Evolutionary conservation across 2,113 vertebrate species (phyloP), one percentile per base, ranked within the genome.

Genomic region (Atlantisia rogersi): DNA sequence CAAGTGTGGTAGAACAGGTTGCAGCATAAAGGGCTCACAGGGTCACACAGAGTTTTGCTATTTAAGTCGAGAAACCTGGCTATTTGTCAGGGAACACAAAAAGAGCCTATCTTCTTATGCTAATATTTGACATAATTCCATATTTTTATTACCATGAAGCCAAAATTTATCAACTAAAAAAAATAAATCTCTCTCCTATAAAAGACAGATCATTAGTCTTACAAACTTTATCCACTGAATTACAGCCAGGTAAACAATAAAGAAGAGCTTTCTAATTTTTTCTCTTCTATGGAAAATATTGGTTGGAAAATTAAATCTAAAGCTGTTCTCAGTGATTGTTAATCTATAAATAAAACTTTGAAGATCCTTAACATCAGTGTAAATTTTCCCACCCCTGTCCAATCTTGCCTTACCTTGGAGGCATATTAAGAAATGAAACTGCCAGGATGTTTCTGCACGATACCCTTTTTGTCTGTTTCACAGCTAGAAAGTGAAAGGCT

Each of bases 401-500:
- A 63, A 85, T 95, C 84, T 93, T 60, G 69, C 89, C 92, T 94
- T 92, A 90, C 95, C 87, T 94, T 53, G 55, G 76, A 96, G 95
- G 71, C 91, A 90, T 63, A 88, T 92, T 95, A 93, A 92, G 93
- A 94, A 96, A 92, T 73, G 89, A 81, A 88, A 86, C 82, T 94
- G 90, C 85, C 9, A 60, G 94, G 94, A 96, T 92, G 92, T 70
- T 96, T 96, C 94, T 96, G 88, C 81, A 71, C 0, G 21, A 94
- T 94, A 96, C 82, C 93, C 89, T 95, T 96, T 97, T 92, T 95
- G 90, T 95, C 82, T 94, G 88, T 88, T 95, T 95, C 94, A 95
- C 96, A 96, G 92, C 96, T 96, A 96, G 94, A 97, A 95, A 95
- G 96, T 94, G 95, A 96, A 97, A 97, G 95, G 93, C 93, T 94